These are phyloP conservation scores for Ciconia stormi DNA, from an alignment of 2,113 vertebrate species.

Conservation along the genomic window DNA sequence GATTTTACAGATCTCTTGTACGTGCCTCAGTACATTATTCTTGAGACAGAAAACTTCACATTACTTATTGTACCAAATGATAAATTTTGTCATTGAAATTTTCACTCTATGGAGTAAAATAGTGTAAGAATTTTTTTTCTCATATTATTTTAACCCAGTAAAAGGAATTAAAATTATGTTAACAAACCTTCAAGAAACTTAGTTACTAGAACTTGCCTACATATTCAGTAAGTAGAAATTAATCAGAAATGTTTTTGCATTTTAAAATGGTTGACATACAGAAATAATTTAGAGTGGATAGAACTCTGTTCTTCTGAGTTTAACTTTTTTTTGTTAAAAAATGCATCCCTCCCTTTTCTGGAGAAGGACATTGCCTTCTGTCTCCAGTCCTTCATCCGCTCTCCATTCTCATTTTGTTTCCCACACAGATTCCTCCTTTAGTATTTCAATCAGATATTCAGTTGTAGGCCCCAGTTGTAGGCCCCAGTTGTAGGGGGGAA, in stretches of 20 bases:
- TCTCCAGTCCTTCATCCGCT: background rate
- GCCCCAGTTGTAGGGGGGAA: fast-evolving
- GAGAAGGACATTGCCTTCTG: fast-evolving
- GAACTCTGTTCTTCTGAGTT: background rate
- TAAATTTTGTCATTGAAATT: background rate
- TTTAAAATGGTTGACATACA: background rate
- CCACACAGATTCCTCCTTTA: background rate
- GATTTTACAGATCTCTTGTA: background rate
- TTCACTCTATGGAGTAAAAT: background rate
- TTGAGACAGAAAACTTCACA: background rate
- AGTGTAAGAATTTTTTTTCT: background rate
- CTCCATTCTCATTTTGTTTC: background rate
- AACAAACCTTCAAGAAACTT: background rate
- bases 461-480: background rate
- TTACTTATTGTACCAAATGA: background rate
- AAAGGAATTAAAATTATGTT: background rate
- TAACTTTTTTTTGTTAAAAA: background rate
- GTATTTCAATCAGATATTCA: background rate
- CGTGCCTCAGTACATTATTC: fast-evolving
- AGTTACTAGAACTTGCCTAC: background rate
- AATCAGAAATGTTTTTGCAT: background rate
- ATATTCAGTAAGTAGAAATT: background rate
- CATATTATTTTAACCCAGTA: background rate
- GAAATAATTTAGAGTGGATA: background rate
- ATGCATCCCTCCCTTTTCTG: background rate